These are phyloP conservation scores for Patella depressa DNA, from an alignment of 2,888 invertebrate genomes.

Conservation along the genomic window DNA sequence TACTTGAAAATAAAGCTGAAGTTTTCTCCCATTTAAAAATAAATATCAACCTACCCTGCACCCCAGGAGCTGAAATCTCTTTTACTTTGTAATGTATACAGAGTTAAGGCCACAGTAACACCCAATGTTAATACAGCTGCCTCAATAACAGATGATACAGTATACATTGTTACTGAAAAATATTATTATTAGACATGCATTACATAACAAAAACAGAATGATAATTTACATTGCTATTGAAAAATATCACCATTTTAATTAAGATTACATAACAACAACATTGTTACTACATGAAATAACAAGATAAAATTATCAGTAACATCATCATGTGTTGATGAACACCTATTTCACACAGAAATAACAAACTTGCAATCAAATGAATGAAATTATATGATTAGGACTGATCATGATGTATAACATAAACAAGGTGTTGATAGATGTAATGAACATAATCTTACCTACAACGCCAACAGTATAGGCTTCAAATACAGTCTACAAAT, in stretches of 20 bases:
- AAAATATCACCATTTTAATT: no score
- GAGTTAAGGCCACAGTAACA: conserved; percentile 82
- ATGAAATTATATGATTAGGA: no score
- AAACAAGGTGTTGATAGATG: not conserved
- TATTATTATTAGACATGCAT: not conserved
- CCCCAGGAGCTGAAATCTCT: conserved; percentile 85
- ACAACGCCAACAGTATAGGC: conserved; percentile 85
- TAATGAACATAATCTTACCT: conserved; percentile 63
- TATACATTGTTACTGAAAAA: conserved; percentile 81
- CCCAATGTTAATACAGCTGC: conserved; percentile 83
- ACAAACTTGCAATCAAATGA: no score
- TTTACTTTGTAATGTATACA: conserved; percentile 89
- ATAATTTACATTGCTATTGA: not conserved
- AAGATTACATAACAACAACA: no score
- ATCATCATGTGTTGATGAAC: no score
- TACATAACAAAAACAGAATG: not conserved
- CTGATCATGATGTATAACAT: not conserved
- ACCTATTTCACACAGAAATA: no score
- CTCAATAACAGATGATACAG: conserved; percentile 82
- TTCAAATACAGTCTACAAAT: conserved; percentile 82
- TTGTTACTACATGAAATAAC: no score
- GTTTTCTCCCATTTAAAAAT: no score
- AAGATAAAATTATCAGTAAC: no score
- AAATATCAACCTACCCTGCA: conserved; percentile 77
- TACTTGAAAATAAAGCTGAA: no score